Evolutionary conservation across 1,140 invertebrate species (phyloP).

Genomic region (Ostrea edulis): DNA sequence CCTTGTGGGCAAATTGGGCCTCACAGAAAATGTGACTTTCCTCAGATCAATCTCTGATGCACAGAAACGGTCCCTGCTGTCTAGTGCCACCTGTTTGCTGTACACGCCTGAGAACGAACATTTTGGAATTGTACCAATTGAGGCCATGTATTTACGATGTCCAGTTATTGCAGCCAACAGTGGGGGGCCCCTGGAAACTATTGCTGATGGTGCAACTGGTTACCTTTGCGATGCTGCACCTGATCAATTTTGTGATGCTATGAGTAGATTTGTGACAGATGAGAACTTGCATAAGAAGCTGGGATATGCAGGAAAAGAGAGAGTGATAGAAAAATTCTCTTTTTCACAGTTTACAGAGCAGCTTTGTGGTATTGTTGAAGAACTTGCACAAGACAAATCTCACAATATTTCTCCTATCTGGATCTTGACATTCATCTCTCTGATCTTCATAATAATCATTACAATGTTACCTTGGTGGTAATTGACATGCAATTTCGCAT

Average conservation of each 20-base stretch:
- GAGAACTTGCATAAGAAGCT: conserved; percentile 82
- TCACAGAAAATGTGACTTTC: conserved; percentile 90
- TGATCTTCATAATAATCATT: conserved; percentile 30
- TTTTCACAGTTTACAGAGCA: conserved; percentile 88
- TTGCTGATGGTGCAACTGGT: conserved; percentile 93
- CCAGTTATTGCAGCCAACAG: conserved; percentile 97
- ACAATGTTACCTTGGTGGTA: neutral
- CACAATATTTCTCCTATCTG: conserved; percentile 42
- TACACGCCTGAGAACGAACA: conserved; percentile 99
- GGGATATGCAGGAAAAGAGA: conserved; percentile 85
- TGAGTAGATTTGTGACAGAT: conserved; percentile 85
- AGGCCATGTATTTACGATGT: conserved; percentile 96
- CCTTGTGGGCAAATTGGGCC: conserved; percentile 83
- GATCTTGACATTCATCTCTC: conserved; percentile 35
- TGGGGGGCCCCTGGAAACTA: conserved; percentile 97
- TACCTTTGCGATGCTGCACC: conserved; percentile 87
- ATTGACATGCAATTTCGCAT: no score
- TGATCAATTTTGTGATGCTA: conserved; percentile 88
- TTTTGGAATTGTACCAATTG: conserved; percentile 99
- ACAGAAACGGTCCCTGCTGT: conserved; percentile 90
- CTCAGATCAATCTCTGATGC: conserved; percentile 92
- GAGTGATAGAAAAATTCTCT: conserved; percentile 89
- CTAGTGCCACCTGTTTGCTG: conserved; percentile 87
- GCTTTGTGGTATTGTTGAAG: conserved; percentile 83
- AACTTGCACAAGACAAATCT: conserved; percentile 16